A percentile compares a stretch with the other conserved stretches of the same genome.
Evolutionary conservation across 2,888 invertebrate genomes (phyloP).

Genomic region (Chrysina gloriosa): DNA sequence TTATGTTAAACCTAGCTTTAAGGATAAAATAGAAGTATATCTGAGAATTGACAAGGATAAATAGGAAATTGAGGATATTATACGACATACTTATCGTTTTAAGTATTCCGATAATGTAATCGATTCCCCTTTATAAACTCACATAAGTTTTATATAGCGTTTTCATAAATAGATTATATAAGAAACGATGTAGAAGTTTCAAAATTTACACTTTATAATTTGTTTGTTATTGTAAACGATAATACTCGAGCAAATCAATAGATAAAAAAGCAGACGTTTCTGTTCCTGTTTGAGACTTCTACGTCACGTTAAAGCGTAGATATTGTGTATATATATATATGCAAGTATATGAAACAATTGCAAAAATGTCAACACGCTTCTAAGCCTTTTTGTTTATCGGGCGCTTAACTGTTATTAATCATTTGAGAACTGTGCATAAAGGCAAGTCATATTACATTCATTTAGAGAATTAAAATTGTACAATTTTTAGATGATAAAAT

Average conservation of each 20-base stretch:
- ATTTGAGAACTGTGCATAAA: neutral
- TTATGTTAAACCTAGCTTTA: constrained; percentile 39
- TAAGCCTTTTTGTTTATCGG: constrained; percentile 24
- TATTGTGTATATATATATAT: constrained; percentile 17
- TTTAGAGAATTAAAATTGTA: constrained; percentile 1
- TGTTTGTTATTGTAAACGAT: neutral
- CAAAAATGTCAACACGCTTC: constrained; percentile 46
- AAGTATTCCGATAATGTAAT: constrained; percentile 9
- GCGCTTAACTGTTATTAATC: constrained; percentile 20
- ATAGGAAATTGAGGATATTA: constrained; percentile 18
- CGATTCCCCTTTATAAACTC: constrained; percentile 11
- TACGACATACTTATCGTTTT: constrained; percentile 16
- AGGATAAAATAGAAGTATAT: constrained; percentile 20
- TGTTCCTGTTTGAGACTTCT: constrained; percentile 21
- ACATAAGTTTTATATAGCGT: constrained; percentile 22
- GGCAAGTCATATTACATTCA: constrained; percentile 1
- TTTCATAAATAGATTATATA: constrained; percentile 23
- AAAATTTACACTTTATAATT: neutral
- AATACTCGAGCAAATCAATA: neutral
- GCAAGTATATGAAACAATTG: constrained; percentile 43
- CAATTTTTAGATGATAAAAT: constrained; percentile 11
- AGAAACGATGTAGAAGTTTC: constrained; percentile 17
- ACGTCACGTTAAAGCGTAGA: constrained; percentile 7
- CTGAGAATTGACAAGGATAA: constrained; percentile 14
- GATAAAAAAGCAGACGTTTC: neutral